Evolutionary conservation across 1,140 invertebrate genomes (phyloP), one percentile per base, ranked within the genome.

Genomic region (Thaumatotibia leucotreta): DNA sequence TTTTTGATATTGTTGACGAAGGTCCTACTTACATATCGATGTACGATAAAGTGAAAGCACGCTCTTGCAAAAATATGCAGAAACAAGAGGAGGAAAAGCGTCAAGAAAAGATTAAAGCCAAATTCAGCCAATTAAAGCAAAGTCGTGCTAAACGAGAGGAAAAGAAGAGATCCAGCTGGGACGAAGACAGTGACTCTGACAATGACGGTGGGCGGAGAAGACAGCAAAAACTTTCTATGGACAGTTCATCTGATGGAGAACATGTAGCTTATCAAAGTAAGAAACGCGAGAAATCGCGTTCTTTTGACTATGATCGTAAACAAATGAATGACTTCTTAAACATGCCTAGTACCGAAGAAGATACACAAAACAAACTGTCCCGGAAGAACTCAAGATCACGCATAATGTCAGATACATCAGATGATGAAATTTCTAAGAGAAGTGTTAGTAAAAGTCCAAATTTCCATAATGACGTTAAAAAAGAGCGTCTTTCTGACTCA

Each of bases 11-110:
- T 67, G 94, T 97, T 22, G 96, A 97, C 77, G 97, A 98, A 76
- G 97, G 96, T 69, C 96, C 96, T 2, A 95, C 95, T 10, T 98
- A 98, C 81, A 97, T 98, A 67, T 99, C 98, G 31, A 99, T 99
- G 98, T 99, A 99, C 86, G 98, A 99, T 83, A 99, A 99, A 91
- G 97, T 99, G 0, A 99, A 99, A 91, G 96, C 97, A 2, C 94
- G 98, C 45, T 98, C 97, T 23, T 98, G 96, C 64, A 97, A 97
- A 84, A 96, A 97, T 80, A 96, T 97, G 95, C 96, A 97, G 86
- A 97, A 97, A 82, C 93, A 97, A 75, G 96, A 97, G 80, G 96
- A 97, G 86, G 95, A 97, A 89, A 97, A 97, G 76, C 93, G 96
- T 4, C 95, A 97, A 84, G 95, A 96, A 87, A 95, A 95, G 84